These are phyloP conservation scores for Myripristis murdjan DNA, from an alignment of 2,797 vertebrate genomes.

Conservation along the genomic window DNA sequence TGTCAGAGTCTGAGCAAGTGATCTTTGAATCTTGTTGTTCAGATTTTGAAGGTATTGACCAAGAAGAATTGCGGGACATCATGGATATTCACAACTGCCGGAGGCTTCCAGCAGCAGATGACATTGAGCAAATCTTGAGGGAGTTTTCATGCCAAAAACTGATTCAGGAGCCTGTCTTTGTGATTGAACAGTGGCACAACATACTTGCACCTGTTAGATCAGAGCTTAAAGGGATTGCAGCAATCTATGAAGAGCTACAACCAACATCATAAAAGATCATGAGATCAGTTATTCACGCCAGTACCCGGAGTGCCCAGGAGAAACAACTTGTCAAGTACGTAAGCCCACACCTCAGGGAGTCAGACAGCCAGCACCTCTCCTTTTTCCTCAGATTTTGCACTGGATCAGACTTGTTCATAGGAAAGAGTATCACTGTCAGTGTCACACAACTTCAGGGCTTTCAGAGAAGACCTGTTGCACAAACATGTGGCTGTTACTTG, in stretches of 20 bases:
- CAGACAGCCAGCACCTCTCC: no score
- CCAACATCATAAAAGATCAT: slow-evolving; percentile 24
- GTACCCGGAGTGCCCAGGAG: slow-evolving; percentile 10
- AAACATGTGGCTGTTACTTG: no score
- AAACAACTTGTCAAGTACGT: slow-evolving; percentile 14
- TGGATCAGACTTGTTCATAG: no score
- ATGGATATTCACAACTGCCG: slow-evolving; percentile 36
- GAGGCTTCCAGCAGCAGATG: slow-evolving; percentile 20
- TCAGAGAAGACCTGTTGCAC: no score
- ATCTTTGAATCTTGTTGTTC: no score
- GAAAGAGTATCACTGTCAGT: no score
- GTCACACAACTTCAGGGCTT: no score
- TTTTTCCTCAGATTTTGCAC: no score
- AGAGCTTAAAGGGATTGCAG: slow-evolving; percentile 20
- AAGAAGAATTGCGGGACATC: slow-evolving; percentile 45
- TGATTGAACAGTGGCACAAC: slow-evolving; percentile 29
- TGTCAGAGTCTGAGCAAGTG: slow-evolving; percentile 51
- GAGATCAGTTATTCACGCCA: slow-evolving; percentile 13
- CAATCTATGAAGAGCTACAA: slow-evolving; percentile 22
- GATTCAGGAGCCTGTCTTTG: slow-evolving; percentile 37
- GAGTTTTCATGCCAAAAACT: no score
- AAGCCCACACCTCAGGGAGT: no score
- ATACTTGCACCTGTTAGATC: slow-evolving; percentile 6
- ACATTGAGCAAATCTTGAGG: slow-evolving; percentile 20
- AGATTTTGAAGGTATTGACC: slow-evolving; percentile 46